Conservation (phyloP, 2,113 vertebrate species). For the Ivindomyrus marchei region DNA sequence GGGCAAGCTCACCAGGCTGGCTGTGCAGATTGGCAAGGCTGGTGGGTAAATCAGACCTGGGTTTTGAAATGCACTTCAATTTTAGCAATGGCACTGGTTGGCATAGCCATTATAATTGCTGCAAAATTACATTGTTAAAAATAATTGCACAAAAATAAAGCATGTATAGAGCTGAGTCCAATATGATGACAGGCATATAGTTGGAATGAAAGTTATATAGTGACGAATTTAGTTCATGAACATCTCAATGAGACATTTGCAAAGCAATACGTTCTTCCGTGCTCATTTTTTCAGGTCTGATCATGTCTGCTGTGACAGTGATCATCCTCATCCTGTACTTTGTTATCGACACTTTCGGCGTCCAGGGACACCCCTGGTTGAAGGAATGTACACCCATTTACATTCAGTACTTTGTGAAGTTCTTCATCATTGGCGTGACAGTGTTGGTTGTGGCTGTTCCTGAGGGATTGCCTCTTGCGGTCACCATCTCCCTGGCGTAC, state of each 20-base stretch:
- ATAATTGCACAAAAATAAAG: not conserved
- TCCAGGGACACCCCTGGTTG: constrained; percentile 70
- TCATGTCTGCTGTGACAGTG: constrained; percentile 90
- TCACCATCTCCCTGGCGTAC: constrained; percentile 93
- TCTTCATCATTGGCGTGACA: constrained; percentile 95
- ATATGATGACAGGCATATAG: not conserved
- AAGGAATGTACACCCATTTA: constrained; percentile 88
- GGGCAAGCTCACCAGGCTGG: constrained; percentile 87
- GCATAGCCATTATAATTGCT: not conserved
- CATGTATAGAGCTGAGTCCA: not conserved
- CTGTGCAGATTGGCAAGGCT: constrained; percentile 92
- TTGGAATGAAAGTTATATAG: not conserved
- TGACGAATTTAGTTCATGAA: not conserved
- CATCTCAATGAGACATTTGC: not conserved
- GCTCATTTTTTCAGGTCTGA: constrained; percentile 65
- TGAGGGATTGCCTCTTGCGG: constrained; percentile 86
- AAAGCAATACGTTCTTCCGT: not conserved
- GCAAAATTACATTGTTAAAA: not conserved
- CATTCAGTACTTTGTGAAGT: constrained; percentile 96
- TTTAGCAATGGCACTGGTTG: not conserved
- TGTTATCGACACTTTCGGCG: constrained; percentile 79
- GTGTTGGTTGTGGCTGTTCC: constrained; percentile 95
- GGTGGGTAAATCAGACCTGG: constrained; percentile 57
- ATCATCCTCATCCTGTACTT: constrained; percentile 93
- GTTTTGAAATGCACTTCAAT: not conserved